phyloP scores from a whole-genome alignment of 2,113 vertebrate species.

The Condylura cristata region DNA sequence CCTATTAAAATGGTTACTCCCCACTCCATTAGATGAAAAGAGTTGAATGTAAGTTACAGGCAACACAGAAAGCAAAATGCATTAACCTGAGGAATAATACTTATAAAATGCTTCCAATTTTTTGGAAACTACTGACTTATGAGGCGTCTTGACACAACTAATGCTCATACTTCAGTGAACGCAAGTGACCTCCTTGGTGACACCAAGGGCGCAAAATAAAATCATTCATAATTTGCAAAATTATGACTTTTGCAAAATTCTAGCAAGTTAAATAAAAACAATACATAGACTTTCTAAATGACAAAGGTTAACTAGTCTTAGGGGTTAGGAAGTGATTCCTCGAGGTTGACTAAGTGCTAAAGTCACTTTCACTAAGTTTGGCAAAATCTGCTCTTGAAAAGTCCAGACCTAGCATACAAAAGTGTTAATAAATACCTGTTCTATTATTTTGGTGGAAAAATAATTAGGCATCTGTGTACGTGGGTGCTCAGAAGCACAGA shows the following conservation, averaged over 20 bases:
- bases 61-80: not conserved
- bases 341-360: too few relatives aligned
- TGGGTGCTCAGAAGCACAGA: not conserved
- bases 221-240: too few relatives aligned
- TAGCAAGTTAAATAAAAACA: too few relatives aligned
- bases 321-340: too few relatives aligned
- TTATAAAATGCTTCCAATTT: not conserved
- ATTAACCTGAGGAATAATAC: not conserved
- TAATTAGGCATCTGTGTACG: not conserved
- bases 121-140: not conserved
- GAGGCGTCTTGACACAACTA: not conserved
- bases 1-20: constrained; percentile 22
- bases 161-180: not conserved
- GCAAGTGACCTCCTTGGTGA: not conserved
- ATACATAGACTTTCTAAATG: too few relatives aligned
- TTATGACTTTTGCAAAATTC: too few relatives aligned
- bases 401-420: not conserved
- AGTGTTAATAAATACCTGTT: not conserved
- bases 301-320: too few relatives aligned
- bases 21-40: not conserved
- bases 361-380: not conserved
- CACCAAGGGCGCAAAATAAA: not conserved
- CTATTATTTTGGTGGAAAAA: not conserved
- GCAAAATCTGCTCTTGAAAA: not conserved
- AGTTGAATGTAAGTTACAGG: not conserved